These are phyloP conservation scores for Poeciliopsis paucimaculata DNA, from an alignment of 2,797 vertebrate genomes.

Conservation along the genomic window DNA sequence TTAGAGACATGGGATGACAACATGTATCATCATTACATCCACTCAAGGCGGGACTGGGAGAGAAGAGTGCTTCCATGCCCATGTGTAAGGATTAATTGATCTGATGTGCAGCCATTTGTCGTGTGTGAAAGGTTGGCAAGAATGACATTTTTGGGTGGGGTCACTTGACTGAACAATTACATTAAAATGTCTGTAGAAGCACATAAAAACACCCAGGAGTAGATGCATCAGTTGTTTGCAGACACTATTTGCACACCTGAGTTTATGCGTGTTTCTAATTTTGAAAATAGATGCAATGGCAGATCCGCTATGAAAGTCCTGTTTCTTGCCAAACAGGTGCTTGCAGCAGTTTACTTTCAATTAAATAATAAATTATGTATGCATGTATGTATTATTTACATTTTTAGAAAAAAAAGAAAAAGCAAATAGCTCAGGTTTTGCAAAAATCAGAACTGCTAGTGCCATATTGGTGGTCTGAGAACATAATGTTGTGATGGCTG, in stretches of 20 bases:
- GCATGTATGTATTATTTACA: neutral
- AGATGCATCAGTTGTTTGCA: neutral
- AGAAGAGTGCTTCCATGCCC: constrained; percentile 15
- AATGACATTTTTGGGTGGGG: constrained; percentile 21
- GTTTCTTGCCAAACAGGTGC: neutral
- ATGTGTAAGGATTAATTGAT: constrained; percentile 38
- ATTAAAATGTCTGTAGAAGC: constrained; percentile 22
- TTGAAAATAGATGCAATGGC: neutral
- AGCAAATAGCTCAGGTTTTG: neutral
- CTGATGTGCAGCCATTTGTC: constrained; percentile 45
- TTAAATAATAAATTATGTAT: neutral
- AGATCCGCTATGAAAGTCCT: neutral
- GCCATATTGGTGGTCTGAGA: neutral
- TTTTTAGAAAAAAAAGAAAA: neutral
- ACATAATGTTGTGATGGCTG: neutral
- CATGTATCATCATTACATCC: constrained; percentile 36
- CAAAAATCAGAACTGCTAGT: neutral
- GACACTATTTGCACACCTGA: neutral
- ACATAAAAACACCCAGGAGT: neutral
- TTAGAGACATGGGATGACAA: constrained; percentile 49
- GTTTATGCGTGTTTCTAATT: neutral
- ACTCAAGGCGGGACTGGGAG: constrained; percentile 4
- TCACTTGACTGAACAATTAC: constrained; percentile 20
- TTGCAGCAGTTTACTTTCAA: neutral
- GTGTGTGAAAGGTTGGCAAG: constrained; percentile 17